Percentiles rank a stretch among this genome's conserved stretches.
These are phyloP conservation scores for Rambutsinella grinnellia DNA, from an alignment of 2,888 invertebrate species.

Conservation along the genomic window DNA sequence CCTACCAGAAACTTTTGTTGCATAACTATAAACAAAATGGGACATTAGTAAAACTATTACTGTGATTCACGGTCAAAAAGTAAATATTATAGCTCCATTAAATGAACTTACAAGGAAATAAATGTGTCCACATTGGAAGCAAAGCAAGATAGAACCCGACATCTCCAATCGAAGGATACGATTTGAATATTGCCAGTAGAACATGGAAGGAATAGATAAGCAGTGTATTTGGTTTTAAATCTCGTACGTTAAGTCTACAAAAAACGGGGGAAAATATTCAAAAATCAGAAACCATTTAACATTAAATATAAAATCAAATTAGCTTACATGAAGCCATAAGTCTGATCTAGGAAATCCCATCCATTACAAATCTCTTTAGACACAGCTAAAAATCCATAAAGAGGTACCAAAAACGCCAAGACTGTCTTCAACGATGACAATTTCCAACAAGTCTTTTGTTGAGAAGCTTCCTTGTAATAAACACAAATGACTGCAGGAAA, in stretches of 20 bases:
- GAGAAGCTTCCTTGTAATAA: constrained; percentile 68
- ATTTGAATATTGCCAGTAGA: constrained; percentile 92
- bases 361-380: constrained; percentile 75
- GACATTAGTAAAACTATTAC: constrained; percentile 28
- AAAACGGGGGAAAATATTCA: constrained; percentile 22
- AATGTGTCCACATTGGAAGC: constrained; percentile 91
- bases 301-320: constrained; percentile 5
- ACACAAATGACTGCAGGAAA: constrained; percentile 84
- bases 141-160: constrained; percentile 92
- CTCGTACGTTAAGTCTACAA: constrained; percentile 88
- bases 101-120: constrained; percentile 82
- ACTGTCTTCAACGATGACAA: constrained; percentile 72
- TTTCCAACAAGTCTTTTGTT: constrained; percentile 21
- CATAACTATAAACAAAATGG: constrained; percentile 78
- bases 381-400: constrained; percentile 74
- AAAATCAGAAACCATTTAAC: constrained; percentile 10
- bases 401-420: constrained; percentile 72
- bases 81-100: too few relatives aligned
- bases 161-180: constrained; percentile 97
- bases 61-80: not conserved
- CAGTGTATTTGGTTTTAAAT: constrained; percentile 93
- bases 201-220: constrained; percentile 84
- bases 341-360: constrained; percentile 74
- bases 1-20: constrained; percentile 94
- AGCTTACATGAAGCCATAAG: constrained; percentile 86